A percentile compares a stretch with the other conserved stretches of the same genome.
These are phyloP conservation scores for Diuraphis noxia DNA, from an alignment of 1,140 invertebrate species.

Conservation along the genomic window DNA sequence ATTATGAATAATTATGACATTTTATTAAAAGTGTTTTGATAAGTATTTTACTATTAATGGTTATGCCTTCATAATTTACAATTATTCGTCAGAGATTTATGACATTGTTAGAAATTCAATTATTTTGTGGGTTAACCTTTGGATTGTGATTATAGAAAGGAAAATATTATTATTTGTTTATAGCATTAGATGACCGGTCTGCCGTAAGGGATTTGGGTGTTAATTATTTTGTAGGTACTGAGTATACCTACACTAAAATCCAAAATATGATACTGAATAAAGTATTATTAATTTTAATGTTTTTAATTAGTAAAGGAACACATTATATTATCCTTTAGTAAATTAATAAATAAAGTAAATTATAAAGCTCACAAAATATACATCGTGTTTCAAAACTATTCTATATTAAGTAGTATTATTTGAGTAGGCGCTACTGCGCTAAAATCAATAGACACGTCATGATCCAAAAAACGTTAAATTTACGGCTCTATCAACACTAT, in stretches of 20 bases:
- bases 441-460: too few relatives aligned
- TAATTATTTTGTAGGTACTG: not conserved
- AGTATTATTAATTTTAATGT: not conserved
- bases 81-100: not conserved
- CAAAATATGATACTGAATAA: not conserved
- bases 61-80: not conserved
- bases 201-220: not conserved
- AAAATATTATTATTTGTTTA: not conserved
- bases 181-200: not conserved
- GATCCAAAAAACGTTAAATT: too few relatives aligned
- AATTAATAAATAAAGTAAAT: constrained; percentile 5
- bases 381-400: not conserved
- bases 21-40: not conserved
- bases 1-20: not conserved
- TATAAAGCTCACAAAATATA: not conserved
- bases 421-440: too few relatives aligned
- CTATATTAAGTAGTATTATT: not conserved
- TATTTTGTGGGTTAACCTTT: not conserved
- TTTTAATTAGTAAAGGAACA: not conserved
- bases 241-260: not conserved
- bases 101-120: not conserved
- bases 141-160: not conserved
- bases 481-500: too few relatives aligned
- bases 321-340: not conserved
- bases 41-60: not conserved